Evolutionary conservation across 2,797 vertebrate species (phyloP), one percentile per base, ranked within the genome.

Genomic region (Melanogrammus aeglefinus): DNA sequence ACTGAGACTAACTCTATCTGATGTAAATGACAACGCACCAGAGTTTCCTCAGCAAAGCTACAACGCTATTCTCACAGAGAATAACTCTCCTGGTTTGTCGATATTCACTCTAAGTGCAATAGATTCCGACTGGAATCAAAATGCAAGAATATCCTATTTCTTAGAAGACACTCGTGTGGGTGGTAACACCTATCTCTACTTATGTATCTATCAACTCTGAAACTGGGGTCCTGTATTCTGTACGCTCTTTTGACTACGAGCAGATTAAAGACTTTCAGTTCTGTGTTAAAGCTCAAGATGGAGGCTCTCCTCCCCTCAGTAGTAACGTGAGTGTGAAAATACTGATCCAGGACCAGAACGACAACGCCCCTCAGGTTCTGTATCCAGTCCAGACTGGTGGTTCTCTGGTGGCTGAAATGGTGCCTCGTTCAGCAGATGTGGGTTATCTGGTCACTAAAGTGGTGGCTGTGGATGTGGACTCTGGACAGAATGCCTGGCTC

Each of bases 181-280:
- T 7, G 92, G 92, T 0, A 82, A 82, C 33, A 75, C 81, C 87
- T 1, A 47, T 93, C 36, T 86, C 92, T 35, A 79, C 82, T 0
- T 92, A 82, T 76, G 82, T 95, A 24, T 91, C 93, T 3, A 79
- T 95, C 29, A 93, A 93, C 66, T 66, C 89, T 13, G 92, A 93
- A 51, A 92, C 75, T 31, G 93, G 94, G 39, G 83, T 91, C 18
- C 35, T 94, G 9, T 81, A 92, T 38, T 84, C 94, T 0, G 85
- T 92, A 5, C 83, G 85, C 12, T 93, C 95, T 0, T 95, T 95
- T 75, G 95, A 96, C 84, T 96, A 93, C 85, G 93, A 94, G 21
- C 90, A 94, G n/a, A 77, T 93, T 0, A 94, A 93, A 39, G 38
- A 80, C 41, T 82, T 0, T 75, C 92, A 7, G 36, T 72, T 41